These are phyloP conservation scores for Sesia bembeciformis DNA, from an alignment of 2,888 invertebrate genomes.

Conservation along the genomic window DNA sequence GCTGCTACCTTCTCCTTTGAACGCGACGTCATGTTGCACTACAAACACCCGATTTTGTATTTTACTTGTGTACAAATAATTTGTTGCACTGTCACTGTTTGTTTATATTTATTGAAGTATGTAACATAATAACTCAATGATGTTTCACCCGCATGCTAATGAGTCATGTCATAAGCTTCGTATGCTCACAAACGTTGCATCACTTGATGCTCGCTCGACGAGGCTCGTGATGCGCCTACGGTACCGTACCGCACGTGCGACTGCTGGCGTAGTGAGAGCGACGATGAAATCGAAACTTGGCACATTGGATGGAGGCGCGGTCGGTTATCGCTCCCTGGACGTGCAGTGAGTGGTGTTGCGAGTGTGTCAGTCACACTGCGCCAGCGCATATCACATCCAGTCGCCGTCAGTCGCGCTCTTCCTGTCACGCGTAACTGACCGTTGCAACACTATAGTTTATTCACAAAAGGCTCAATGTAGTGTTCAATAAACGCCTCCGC, in stretches of 20 bases:
- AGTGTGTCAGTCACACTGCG: conserved; percentile 37
- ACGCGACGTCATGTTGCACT: conserved; percentile 80
- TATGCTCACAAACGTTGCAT: conserved; percentile 24
- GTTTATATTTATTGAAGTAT: conserved; percentile 19
- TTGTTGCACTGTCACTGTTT: conserved; percentile 22
- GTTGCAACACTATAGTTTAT: neutral
- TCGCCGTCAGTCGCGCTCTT: conserved; percentile 5
- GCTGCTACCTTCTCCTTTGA: conserved; percentile 88
- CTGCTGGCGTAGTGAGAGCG: conserved; percentile 41
- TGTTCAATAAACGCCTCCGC: neutral
- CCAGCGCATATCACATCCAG: conserved; percentile 35
- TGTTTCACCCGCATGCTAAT: neutral
- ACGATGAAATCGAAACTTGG: conserved; percentile 58
- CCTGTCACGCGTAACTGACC: neutral
- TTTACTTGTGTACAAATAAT: conserved; percentile 19
- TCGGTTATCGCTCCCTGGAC: conserved; percentile 50
- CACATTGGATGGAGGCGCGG: conserved; percentile 26
- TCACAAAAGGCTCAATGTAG: neutral
- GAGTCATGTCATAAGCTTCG: neutral
- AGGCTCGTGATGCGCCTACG: conserved; percentile 26
- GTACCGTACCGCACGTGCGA: conserved; percentile 47
- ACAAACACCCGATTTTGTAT: conserved; percentile 13
- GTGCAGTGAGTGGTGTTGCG: conserved; percentile 30
- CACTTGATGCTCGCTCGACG: conserved; percentile 15
- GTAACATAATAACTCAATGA: neutral